Evolutionary conservation across 1,140 invertebrate species (phyloP).

Genomic region (Aphelenchoides besseyi): DNA sequence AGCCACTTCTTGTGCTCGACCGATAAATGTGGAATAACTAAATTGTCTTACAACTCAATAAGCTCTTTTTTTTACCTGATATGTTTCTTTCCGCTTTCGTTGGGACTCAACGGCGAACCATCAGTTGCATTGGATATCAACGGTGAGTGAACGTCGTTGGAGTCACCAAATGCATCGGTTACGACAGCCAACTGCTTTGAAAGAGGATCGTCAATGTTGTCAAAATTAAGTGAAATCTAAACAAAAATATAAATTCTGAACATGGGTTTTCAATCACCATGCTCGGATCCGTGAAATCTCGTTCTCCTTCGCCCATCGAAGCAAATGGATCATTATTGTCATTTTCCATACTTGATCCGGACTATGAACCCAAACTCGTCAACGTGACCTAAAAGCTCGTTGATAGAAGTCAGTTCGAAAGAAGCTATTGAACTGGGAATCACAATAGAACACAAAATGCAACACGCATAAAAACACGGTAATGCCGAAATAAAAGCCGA

Average conservation of each 20-base stretch:
- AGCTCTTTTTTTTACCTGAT: not conserved
- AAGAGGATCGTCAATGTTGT: not conserved
- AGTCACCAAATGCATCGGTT: not conserved
- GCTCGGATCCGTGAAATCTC: constrained; percentile 11
- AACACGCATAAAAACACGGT: too few relatives aligned
- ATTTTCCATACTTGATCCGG: too few relatives aligned
- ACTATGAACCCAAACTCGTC: too few relatives aligned
- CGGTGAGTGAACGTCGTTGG: not conserved
- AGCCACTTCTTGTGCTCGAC: constrained; percentile 6
- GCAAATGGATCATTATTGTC: not conserved
- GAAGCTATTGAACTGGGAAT: too few relatives aligned
- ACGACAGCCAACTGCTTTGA: not conserved
- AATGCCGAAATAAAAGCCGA: too few relatives aligned
- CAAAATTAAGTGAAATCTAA: constrained; percentile 13
- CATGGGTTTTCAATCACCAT: not conserved
- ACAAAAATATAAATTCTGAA: not conserved
- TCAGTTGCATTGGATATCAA: not conserved
- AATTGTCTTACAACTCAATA: not conserved
- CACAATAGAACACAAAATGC: too few relatives aligned
- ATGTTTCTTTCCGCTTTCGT: not conserved
- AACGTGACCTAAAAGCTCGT: too few relatives aligned
- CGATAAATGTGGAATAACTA: constrained; percentile 5
- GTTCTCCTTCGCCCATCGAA: not conserved
- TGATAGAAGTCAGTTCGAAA: too few relatives aligned
- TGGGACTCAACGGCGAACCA: not conserved